phyloP scores from a whole-genome alignment of 2,113 vertebrate species.

The Corythornis vintsioides region DNA sequence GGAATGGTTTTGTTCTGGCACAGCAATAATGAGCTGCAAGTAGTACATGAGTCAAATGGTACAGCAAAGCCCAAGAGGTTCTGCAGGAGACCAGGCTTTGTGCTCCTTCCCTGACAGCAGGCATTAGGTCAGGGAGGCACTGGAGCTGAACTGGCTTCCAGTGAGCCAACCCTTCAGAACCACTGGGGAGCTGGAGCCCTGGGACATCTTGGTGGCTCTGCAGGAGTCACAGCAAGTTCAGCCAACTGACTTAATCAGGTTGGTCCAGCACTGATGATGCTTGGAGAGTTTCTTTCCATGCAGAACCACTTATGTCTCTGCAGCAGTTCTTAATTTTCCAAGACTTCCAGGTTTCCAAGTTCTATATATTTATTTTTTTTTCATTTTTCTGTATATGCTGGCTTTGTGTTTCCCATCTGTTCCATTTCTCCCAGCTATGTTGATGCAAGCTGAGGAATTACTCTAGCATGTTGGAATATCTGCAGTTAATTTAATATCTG shows the following conservation, averaged over 20 bases:
- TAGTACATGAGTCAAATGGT: constrained; percentile 35
- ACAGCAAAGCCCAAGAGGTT: constrained; percentile 41
- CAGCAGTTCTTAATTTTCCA: constrained; percentile 38
- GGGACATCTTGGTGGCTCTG: constrained; percentile 19
- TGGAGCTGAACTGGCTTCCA: neutral
- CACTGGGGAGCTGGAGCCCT: neutral
- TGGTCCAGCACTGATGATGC: constrained; percentile 21
- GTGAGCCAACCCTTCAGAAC: neutral
- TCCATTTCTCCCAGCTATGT: constrained; percentile 2
- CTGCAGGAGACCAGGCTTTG: constrained; percentile 23
- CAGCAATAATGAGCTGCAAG: constrained; percentile 24
- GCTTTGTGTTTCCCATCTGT: neutral
- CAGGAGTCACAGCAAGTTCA: constrained; percentile 51
- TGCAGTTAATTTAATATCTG: constrained; percentile 55
- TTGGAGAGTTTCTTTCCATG: constrained; percentile 13
- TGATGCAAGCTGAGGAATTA: constrained; percentile 36
- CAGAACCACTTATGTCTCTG: constrained; percentile 6
- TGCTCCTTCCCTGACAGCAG: neutral
- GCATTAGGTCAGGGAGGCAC: constrained; percentile 15
- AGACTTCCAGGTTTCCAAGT: constrained; percentile 23
- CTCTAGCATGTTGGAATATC: constrained; percentile 36
- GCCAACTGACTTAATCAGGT: constrained; percentile 24
- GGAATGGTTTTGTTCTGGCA: constrained; percentile 52
- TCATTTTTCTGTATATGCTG: constrained; percentile 16
- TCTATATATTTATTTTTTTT: neutral